Percentiles rank a stretch among this genome's conserved stretches.
These are phyloP conservation scores for Agonum fuliginosum DNA, from an alignment of 2,888 invertebrate species.

Conservation along the genomic window DNA sequence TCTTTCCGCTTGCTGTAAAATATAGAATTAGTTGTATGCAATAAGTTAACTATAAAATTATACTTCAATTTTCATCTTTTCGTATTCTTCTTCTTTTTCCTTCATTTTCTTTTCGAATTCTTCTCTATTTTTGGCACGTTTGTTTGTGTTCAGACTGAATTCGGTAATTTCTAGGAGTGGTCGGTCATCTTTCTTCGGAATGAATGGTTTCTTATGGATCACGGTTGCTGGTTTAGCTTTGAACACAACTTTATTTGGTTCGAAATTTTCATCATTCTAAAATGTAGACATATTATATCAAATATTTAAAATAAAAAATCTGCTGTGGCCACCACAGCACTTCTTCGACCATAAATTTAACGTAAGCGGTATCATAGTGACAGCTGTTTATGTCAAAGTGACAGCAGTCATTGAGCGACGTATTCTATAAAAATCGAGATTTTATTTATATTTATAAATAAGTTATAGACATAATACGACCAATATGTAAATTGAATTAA, in stretches of 20 bases:
- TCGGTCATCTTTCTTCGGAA: slow-evolving; percentile 75
- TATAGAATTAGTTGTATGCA: not conserved
- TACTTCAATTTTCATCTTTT: slow-evolving; percentile 68
- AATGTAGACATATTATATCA: slow-evolving; percentile 52
- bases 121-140: slow-evolving; percentile 78
- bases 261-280: slow-evolving; percentile 70
- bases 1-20: slow-evolving; percentile 70
- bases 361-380: no score
- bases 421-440: no score
- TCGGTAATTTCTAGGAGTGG: slow-evolving; percentile 73
- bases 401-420: no score
- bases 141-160: slow-evolving; percentile 80
- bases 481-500: not conserved
- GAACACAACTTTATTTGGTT: slow-evolving; percentile 71
- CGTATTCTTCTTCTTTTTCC: slow-evolving; percentile 75
- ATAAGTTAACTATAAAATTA: slow-evolving; percentile 23
- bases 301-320: no score
- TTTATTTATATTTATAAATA: not conserved
- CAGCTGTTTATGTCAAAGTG: no score
- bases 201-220: slow-evolving; percentile 79
- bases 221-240: slow-evolving; percentile 80
- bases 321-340: no score
- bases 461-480: no score
- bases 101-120: slow-evolving; percentile 77
- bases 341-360: no score